phyloP scores from a whole-genome alignment of 2,797 vertebrate genomes.

The Limosa lapponica region DNA sequence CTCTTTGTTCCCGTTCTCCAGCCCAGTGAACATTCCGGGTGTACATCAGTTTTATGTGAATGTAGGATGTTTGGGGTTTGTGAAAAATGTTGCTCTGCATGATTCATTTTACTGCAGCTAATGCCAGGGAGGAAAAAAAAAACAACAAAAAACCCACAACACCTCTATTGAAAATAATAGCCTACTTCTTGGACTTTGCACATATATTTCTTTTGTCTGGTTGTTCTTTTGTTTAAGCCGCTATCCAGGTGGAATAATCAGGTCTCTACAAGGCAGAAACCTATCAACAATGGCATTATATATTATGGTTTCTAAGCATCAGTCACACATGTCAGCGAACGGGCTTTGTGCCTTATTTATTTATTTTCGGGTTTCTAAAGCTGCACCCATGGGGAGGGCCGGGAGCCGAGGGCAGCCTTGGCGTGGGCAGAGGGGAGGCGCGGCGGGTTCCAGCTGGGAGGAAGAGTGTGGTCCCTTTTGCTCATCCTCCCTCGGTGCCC shows the following conservation, averaged over 20 bases:
- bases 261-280: slow-evolving; percentile 42
- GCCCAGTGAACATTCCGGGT: slow-evolving; percentile 50
- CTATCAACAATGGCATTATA: not conserved
- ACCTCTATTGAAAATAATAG: slow-evolving; percentile 67
- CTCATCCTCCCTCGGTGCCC: fast-evolving
- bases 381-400: not conserved
- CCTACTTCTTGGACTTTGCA: slow-evolving; percentile 45
- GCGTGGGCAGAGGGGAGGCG: too few relatives aligned
- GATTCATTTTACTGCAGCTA: slow-evolving; percentile 66
- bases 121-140: not conserved
- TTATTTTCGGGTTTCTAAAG: not conserved
- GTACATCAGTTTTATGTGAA: slow-evolving; percentile 55
- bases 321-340: fast-evolving
- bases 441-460: not conserved
- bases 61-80: slow-evolving; percentile 50
- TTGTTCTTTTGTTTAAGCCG: slow-evolving; percentile 59
- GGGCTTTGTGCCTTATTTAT: not conserved
- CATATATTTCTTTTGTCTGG: slow-evolving; percentile 57
- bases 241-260: slow-evolving; percentile 64
- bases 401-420: not conserved
- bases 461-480: not conserved
- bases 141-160: not conserved
- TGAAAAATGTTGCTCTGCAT: slow-evolving; percentile 61
- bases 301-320: not conserved
- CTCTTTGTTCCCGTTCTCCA: slow-evolving; percentile 57